A percentile compares a stretch with the other conserved stretches of the same genome.
phyloP scores from a whole-genome alignment of 2,888 invertebrate species.

The Cryptosula pallasiana region DNA sequence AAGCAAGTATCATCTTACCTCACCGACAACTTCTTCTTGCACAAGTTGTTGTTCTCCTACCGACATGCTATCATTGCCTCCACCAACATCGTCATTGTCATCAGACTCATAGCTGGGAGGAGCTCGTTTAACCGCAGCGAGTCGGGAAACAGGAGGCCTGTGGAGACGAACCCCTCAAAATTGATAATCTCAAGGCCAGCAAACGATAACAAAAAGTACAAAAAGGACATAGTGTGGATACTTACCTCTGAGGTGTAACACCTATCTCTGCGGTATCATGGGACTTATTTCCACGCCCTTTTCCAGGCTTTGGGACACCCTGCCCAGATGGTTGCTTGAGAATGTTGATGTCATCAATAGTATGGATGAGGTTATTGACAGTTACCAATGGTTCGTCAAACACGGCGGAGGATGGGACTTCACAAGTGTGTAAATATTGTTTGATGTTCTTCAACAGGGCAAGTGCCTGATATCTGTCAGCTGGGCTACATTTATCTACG shows the following conservation, averaged over 20 bases:
- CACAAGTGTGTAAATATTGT: constrained; percentile 1
- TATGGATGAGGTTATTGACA: not conserved
- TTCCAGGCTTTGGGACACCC: not conserved
- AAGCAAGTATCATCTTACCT: not conserved
- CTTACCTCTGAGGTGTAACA: not conserved
- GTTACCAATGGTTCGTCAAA: constrained; percentile 7
- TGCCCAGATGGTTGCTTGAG: not conserved
- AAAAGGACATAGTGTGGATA: not conserved
- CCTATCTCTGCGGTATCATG: not conserved
- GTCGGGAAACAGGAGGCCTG: not conserved
- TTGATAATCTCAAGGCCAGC: not conserved
- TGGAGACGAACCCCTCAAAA: not conserved
- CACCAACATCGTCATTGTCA: not conserved
- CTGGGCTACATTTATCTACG: not conserved
- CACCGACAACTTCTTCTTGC: constrained; percentile 8
- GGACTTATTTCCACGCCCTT: not conserved
- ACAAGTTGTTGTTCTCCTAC: not conserved
- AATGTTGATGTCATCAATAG: not conserved
- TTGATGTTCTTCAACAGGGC: constrained; percentile 11
- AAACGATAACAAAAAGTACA: not conserved
- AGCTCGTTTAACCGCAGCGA: not conserved
- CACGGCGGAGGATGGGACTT: not conserved
- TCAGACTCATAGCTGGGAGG: not conserved
- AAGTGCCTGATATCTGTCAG: not conserved
- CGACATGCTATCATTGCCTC: not conserved